Base-by-base conservation (phyloP, 2,888 invertebrate species). In the Eupeodes luniger region DNA sequence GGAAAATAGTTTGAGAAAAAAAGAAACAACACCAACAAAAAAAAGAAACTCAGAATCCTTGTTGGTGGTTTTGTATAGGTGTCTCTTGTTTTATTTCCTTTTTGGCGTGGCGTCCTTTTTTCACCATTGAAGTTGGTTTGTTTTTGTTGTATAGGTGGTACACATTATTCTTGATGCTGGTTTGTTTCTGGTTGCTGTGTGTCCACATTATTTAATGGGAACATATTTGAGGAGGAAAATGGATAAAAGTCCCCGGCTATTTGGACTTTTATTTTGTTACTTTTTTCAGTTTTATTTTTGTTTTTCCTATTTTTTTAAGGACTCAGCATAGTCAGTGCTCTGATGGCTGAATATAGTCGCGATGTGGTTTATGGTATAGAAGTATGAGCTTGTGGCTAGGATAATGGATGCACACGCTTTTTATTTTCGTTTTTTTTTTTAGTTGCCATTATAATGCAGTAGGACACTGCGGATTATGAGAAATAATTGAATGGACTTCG, bases 401-500 rank as follows among this genome's bases (percentile, higher is more conserved):
- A 84, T 84, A 84, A 79, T 79, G 78, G 79, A 79, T 84, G 79
- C 16, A 64, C 74, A 83, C 67, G 67, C 74, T 61, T 66, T 74
- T 62, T 61, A 6, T 47, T 47, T 75, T 47, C 44, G 51, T 11
- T 49, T 44, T 76, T 34, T 67, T 67, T 69, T 49, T 67, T 55
- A 16, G 40, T 61, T 66, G 55, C 49, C 57, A 61, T 72, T 83
- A 74, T 79, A 86, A 86, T 86, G 85, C 85, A 82, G 86, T 82
- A 53, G 86, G 64, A 79, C 61, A 86, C 75, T 86, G 86, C 86
- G 70, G 86, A 75, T 86, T 86, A 75, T 86, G 82, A 76, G 82
- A 82, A 82, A 86, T 86, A 86, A 86, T 86, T 86, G 86, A 86
- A 86, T 86, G 79, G 79, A 69, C 78, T 82, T 86, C 86, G 86